A percentile compares a stretch with the other conserved stretches of the same genome.
These are phyloP conservation scores for Plodia interpunctella DNA, from an alignment of 1,140 invertebrate species.

Conservation along the genomic window DNA sequence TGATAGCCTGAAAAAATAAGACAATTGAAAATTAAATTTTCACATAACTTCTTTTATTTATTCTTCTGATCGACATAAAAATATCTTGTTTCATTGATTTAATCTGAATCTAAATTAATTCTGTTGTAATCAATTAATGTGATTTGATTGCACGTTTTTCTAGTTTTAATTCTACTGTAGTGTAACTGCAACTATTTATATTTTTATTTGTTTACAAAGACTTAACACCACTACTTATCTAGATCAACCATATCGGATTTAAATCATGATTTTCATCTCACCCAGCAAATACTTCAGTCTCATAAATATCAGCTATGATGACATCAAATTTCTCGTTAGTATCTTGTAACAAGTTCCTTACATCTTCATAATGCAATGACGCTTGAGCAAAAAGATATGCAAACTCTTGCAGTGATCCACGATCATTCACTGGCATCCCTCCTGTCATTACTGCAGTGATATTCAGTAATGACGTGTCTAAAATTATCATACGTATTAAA, in stretches of 20 bases:
- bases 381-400: not conserved
- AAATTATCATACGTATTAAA: not conserved
- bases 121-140: too few relatives aligned
- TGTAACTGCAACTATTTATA: too few relatives aligned
- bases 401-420: not conserved
- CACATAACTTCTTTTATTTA: too few relatives aligned
- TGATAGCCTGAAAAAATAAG: constrained; percentile 16
- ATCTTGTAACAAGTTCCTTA: constrained; percentile 24
- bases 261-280: constrained; percentile 15
- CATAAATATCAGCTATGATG: constrained; percentile 27
- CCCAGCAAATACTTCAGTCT: constrained; percentile 25
- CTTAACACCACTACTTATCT: too few relatives aligned
- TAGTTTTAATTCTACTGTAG: too few relatives aligned
- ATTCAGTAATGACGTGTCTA: not conserved
- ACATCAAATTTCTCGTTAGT: constrained; percentile 24
- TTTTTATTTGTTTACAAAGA: too few relatives aligned
- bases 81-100: too few relatives aligned
- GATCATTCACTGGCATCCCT: not conserved
- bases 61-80: too few relatives aligned
- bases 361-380: constrained; percentile 16
- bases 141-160: too few relatives aligned
- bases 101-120: too few relatives aligned
- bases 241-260: too few relatives aligned
- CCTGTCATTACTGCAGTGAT: not conserved
- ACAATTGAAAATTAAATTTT: not conserved